These are phyloP conservation scores for Equus przewalskii DNA, from an alignment of 2,113 vertebrate species.

Conservation along the genomic window DNA sequence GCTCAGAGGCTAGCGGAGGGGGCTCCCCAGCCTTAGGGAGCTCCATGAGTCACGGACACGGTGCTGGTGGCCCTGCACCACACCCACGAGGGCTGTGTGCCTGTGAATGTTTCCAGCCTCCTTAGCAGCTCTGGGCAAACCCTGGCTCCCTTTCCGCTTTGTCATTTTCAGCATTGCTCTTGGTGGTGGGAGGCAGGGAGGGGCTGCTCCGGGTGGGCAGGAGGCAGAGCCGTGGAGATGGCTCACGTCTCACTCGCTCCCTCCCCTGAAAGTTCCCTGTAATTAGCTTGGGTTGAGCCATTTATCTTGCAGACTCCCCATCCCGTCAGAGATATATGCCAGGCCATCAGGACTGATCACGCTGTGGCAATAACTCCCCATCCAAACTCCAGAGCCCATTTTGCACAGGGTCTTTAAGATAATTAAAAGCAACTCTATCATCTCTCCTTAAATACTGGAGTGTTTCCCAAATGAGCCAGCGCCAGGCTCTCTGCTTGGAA, in stretches of 20 bases:
- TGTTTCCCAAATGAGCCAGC: not conserved
- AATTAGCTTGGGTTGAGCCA: constrained; percentile 61
- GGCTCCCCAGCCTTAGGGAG: not conserved
- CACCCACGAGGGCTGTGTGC: fast-evolving
- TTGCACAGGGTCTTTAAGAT: constrained; percentile 59
- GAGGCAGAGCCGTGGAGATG: not conserved
- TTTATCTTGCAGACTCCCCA: constrained; percentile 42
- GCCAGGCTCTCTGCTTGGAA: not conserved
- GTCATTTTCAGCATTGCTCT: not conserved
- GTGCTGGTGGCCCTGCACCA: not conserved
- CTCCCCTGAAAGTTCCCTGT: constrained; percentile 26
- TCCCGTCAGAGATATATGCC: constrained; percentile 75
- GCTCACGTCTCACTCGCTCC: not conserved
- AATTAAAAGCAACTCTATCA: constrained; percentile 73
- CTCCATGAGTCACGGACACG: not conserved
- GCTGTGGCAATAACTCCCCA: constrained; percentile 59
- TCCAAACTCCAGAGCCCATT: constrained; percentile 69
- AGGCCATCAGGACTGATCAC: constrained; percentile 40
- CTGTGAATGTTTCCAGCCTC: not conserved
- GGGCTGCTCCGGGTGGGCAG: not conserved
- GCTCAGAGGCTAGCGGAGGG: not conserved
- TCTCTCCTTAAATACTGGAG: constrained; percentile 28
- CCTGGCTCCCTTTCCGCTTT: not conserved
- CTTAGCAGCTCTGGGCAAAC: not conserved
- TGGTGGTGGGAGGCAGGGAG: not conserved